These are phyloP conservation scores for Hydriomena furcata DNA, from an alignment of 2,888 invertebrate genomes.

Conservation along the genomic window DNA sequence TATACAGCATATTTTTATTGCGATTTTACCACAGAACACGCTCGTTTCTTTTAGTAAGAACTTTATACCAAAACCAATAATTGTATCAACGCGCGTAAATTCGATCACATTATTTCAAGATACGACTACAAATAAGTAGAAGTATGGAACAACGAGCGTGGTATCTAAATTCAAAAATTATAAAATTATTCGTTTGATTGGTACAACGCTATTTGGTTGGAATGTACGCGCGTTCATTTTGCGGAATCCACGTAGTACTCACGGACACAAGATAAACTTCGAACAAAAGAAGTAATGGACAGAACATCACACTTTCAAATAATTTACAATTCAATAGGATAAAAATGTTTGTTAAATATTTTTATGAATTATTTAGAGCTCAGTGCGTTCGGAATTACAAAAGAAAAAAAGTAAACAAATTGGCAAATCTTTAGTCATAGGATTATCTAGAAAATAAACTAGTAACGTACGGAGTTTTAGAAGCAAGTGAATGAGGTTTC, in stretches of 20 bases:
- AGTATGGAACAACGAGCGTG: not conserved
- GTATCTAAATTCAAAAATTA: too few species aligned
- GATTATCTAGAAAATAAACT: too few species aligned
- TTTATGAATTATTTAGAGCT: too few species aligned
- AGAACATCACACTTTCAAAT: not conserved
- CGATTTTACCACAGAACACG: not conserved
- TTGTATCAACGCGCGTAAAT: slow-evolving; percentile 18
- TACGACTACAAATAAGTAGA: not conserved
- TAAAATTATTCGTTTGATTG: too few species aligned
- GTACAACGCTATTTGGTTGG: not conserved
- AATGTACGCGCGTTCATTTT: slow-evolving; percentile 15
- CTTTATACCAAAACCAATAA: not conserved
- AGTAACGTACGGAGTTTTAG: too few species aligned
- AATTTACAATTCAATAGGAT: too few species aligned
- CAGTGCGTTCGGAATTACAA: too few species aligned
- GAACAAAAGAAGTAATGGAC: slow-evolving; percentile 4
- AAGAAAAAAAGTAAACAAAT: too few species aligned
- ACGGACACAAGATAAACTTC: not conserved
- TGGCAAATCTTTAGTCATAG: too few species aligned
- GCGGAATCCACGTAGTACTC: slow-evolving; percentile 3
- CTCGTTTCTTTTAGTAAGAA: not conserved
- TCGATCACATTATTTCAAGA: not conserved
- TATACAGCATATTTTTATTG: not conserved
- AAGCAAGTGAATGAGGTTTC: too few species aligned
- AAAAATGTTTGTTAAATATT: too few species aligned